phyloP scores from a whole-genome alignment of 2,797 vertebrate genomes.

The Manis pentadactyla region DNA sequence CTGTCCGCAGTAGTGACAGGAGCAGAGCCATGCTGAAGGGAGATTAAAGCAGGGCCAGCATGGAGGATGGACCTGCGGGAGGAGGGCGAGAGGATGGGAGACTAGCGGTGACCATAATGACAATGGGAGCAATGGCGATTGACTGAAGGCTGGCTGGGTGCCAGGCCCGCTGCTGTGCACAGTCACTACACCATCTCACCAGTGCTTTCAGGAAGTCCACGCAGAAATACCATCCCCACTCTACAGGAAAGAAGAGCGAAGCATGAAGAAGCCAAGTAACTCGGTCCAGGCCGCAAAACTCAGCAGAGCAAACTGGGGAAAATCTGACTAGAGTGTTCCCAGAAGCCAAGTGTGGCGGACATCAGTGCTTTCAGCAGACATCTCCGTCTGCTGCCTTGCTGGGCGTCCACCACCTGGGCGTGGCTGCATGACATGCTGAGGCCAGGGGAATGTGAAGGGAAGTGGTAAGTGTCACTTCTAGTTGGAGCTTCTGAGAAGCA shows the following conservation, averaged over 20 bases:
- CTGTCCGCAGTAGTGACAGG: rapidly evolving
- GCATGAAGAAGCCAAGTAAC: neutral
- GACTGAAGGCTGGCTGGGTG: neutral
- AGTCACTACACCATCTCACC: neutral
- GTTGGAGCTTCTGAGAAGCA: neutral
- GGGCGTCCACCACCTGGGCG: neutral
- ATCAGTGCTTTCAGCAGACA: neutral
- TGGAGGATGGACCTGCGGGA: neutral
- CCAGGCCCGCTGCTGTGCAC: rapidly evolving
- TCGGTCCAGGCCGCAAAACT: neutral
- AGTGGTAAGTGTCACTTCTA: neutral
- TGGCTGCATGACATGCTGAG: neutral
- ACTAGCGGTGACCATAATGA: neutral
- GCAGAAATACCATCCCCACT: neutral
- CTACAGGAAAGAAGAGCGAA: neutral
- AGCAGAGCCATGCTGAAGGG: neutral
- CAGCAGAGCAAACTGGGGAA: neutral
- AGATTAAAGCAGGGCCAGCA: neutral
- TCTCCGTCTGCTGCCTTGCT: neutral
- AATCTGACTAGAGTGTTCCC: neutral
- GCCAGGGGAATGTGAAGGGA: neutral
- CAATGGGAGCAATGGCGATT: no score
- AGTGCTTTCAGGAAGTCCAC: neutral
- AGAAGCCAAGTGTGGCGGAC: neutral
- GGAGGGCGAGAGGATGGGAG: neutral